Evolutionary conservation across 92 coral and sea anemone genomes (phyloP), one percentile per base, ranked within the genome.

Genomic region (Ricordea florida): DNA sequence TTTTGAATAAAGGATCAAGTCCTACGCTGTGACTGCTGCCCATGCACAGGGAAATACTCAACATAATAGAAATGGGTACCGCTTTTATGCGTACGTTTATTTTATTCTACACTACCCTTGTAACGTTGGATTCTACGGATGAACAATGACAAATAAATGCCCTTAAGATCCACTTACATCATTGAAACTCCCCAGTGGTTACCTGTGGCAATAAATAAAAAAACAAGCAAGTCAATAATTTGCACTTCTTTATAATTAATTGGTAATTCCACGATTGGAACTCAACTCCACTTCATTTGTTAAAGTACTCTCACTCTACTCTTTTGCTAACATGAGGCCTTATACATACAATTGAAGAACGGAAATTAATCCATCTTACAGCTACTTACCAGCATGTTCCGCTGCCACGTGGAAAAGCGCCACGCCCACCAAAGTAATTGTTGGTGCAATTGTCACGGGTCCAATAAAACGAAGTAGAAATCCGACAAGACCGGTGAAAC

Each of bases 381-480:
- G 25, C 24, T 10, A 36, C 81, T 78, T 43, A 91, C 98, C 98
- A 22, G 97, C 81, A 51, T 84, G 58, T 7, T 21, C 53, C 6
- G 92, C 94, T 17, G 92, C 93, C 7, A 86, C 90, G 33, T 73
- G 81, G 51, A 93, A 81, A 35, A 93, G 89, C 41, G 98, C 84
- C 58, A 93, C 85, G 11, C 98, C 98, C 33, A 91, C 92, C 27
- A 93, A 66, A 10, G 93, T 92, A 49, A 93, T 91, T 8, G 97
- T 93, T 0, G 98, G 98, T 43, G 96, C 96, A 6, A 93, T 77
- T 25, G 98, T 77, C 35, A 93, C 72, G 2, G 98, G 98, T n/a
- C 98, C 97, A 72, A 93, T 93, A 44, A 91, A 93, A 40, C 89
- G 92, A 69, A 93, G 66, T 17, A 93, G 77, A 18, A 93, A 50